phyloP scores from a whole-genome alignment of 2,113 vertebrate genomes.

The Tinamus guttatus region DNA sequence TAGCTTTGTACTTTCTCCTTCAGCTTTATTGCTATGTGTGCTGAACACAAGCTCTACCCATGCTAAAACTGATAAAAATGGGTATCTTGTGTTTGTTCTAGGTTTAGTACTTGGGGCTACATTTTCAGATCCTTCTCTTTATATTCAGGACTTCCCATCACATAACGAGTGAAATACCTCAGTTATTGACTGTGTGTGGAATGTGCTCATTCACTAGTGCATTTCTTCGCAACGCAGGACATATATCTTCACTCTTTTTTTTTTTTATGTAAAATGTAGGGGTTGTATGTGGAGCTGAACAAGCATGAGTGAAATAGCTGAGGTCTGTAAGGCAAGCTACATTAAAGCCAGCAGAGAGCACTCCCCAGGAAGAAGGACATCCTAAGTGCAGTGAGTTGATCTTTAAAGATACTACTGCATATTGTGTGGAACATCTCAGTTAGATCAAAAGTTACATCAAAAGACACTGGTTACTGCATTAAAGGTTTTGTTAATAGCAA shows the following conservation, averaged over 20 bases:
- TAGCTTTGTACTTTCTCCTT: neutral
- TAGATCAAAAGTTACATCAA: neutral
- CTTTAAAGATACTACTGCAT: neutral
- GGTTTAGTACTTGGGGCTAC: neutral
- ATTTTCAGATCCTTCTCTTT: neutral
- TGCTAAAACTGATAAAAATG: neutral
- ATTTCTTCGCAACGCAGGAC: neutral
- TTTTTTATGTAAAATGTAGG: neutral
- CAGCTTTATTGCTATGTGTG: neutral
- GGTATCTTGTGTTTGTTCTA: neutral
- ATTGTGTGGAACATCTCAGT: neutral
- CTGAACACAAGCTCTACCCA: neutral
- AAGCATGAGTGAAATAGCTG: neutral
- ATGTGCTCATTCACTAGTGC: neutral
- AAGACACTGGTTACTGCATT: conserved; percentile 17
- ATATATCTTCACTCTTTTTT: neutral
- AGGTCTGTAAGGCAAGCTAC: neutral
- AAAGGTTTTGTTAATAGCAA: conserved; percentile 47
- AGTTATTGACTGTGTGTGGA: neutral
- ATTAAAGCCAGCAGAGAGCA: neutral
- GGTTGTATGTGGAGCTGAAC: neutral
- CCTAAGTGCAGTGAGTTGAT: neutral
- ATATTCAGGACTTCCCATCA: neutral
- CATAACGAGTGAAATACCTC: neutral
- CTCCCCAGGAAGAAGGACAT: neutral